Evolutionary conservation across 2,113 vertebrate genomes (phyloP), one percentile per base, ranked within the genome.

Genomic region (Camelus bactrianus): DNA sequence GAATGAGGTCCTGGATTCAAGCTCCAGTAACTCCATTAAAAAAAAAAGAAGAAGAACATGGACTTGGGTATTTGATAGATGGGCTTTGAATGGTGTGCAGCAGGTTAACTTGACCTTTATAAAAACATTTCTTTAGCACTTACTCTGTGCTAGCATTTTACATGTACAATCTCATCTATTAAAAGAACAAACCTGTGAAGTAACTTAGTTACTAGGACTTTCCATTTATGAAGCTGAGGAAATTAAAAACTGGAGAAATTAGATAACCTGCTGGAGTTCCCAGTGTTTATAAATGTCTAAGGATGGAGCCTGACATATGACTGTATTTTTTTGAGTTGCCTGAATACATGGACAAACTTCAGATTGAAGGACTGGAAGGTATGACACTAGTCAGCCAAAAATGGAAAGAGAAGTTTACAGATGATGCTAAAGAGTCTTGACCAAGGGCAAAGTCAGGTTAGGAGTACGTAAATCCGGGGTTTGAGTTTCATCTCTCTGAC

Each of bases 151-250:
- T 70, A 56, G 8, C 54, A 42, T 70, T 93, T 93, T 72, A 84
- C 30, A 9, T 42, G 20, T 56, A 91, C 26, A 75, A 46, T 50
- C 32, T 93, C 65, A 85, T 38, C 26, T 81, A 46, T 67, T 32
- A 75, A 67, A 76, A 76, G 69, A 94, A 91, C 60, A 94, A 96
- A 82, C 4, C 50, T 94, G 24, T 77, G 69, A 75, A 77, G 35
- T 38, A 88, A 83, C 67, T 92, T 76, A 88, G 15, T 92, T 69
- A 50, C 50, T 58, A 58, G 75, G 60, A 65, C 19, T 70, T 54
- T 22, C 50, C 10, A 65, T 69, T 75, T 73, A 60, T 58, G 64
- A 32, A 90, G 32, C 80, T 22, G 48, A 80, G 48, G 17, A 56
- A 30, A n/a, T 94, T 56, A 62, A 75, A 83, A 48, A 82, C n/a